These are phyloP conservation scores for Drosophila rhopaloa DNA, from an alignment of 1,140 invertebrate species.

Conservation along the genomic window DNA sequence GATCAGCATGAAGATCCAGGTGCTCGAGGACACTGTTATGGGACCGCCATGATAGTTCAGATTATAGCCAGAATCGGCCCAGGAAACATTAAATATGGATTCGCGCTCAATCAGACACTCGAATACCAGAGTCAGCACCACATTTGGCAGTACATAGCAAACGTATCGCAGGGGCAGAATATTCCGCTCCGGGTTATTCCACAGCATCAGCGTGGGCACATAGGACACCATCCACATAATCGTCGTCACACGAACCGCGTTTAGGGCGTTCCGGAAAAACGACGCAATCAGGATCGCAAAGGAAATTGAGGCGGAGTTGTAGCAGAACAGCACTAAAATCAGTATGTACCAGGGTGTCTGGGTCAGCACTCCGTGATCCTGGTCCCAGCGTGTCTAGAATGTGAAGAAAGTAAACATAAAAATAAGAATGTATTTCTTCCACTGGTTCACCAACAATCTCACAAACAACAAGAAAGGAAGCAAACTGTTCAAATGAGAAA, in stretches of 20 bases:
- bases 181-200: constrained; percentile 24
- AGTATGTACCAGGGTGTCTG: constrained; percentile 48
- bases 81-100: constrained; percentile 15
- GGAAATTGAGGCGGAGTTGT: constrained; percentile 33
- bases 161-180: constrained; percentile 8
- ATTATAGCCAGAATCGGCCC: constrained; percentile 4
- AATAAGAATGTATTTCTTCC: background rate
- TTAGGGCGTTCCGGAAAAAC: constrained; percentile 40
- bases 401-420: background rate
- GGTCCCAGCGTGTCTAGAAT: constrained; percentile 58
- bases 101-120: constrained; percentile 49
- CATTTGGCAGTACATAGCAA: constrained; percentile 51
- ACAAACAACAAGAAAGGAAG: no score
- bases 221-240: constrained; percentile 54
- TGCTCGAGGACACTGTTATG: constrained; percentile 15
- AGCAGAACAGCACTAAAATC: constrained; percentile 30
- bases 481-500: no score
- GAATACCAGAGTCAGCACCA: constrained; percentile 29
- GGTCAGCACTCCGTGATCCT: constrained; percentile 30
- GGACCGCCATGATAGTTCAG: background rate
- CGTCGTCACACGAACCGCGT: constrained; percentile 36
- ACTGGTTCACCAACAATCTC: no score
- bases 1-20: constrained; percentile 24
- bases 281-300: constrained; percentile 53
- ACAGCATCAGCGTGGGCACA: constrained; percentile 59